Evolutionary conservation across 37 sponge, comb jelly and placozoan species (phyloP).

Genomic region (Diacarnus erythraeanus): DNA sequence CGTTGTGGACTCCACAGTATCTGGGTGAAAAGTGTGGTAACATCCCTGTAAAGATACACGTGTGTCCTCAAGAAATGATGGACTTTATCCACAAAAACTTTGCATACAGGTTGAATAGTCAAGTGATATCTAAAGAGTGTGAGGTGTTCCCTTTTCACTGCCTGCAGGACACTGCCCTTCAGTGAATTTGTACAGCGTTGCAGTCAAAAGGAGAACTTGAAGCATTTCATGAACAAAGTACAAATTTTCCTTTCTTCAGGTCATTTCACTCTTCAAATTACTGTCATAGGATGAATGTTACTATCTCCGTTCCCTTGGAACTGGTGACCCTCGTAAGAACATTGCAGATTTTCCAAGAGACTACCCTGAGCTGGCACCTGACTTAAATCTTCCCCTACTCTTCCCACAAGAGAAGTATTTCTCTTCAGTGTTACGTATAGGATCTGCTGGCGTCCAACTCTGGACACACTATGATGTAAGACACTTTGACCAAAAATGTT

Average conservation of each 20-base stretch:
- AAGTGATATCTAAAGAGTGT: neutral
- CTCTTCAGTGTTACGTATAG: conserved; percentile 85
- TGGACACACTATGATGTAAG: conserved; percentile 98
- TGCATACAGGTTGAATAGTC: conserved; percentile 59
- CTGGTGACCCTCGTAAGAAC: conserved; percentile 57
- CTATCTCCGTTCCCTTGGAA: conserved; percentile 78
- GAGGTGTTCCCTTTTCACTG: neutral
- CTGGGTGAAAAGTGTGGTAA: conserved; percentile 51
- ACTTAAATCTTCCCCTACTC: conserved; percentile 69
- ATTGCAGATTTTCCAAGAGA: conserved; percentile 73
- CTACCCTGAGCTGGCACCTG: conserved; percentile 74
- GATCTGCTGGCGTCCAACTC: conserved; percentile 77
- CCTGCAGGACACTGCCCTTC: conserved; percentile 79
- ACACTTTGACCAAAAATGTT: neutral
- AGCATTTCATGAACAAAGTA: conserved; percentile 52
- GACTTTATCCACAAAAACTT: conserved; percentile 87
- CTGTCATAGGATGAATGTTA: conserved; percentile 74
- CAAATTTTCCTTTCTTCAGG: neutral
- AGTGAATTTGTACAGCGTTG: conserved; percentile 70
- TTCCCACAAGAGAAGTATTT: conserved; percentile 62
- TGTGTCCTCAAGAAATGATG: conserved; percentile 65
- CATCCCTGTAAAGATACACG: conserved; percentile 75
- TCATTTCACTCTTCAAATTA: neutral
- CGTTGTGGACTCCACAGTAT: conserved; percentile 78
- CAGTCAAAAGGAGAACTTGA: conserved; percentile 14